These are phyloP conservation scores for Streptopelia turtur DNA, from an alignment of 2,797 vertebrate genomes.

Conservation along the genomic window DNA sequence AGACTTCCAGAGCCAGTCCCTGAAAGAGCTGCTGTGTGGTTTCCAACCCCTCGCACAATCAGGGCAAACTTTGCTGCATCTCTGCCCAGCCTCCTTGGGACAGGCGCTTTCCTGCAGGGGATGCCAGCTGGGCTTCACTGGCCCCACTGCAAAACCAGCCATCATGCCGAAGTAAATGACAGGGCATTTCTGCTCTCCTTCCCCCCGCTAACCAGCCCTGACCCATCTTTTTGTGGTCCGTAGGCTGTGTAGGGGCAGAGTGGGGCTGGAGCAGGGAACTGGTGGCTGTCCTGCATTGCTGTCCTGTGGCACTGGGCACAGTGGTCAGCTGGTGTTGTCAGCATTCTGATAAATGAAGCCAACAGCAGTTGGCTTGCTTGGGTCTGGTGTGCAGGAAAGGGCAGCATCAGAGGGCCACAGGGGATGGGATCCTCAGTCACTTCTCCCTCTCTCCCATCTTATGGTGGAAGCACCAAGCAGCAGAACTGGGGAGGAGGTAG, in stretches of 20 bases:
- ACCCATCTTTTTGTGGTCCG: accelerated
- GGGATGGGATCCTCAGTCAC: not conserved
- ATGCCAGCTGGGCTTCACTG: accelerated
- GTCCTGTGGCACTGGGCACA: not conserved
- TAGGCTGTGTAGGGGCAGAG: not conserved
- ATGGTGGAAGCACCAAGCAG: not conserved
- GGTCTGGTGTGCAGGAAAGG: not conserved
- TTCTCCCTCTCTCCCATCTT: not conserved
- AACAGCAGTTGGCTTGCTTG: not conserved
- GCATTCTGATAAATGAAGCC: not conserved
- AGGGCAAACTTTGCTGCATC: conserved; percentile 40
- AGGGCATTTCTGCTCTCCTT: not conserved
- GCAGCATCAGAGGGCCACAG: not conserved
- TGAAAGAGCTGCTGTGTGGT: conserved; percentile 62
- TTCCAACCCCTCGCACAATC: conserved; percentile 49
- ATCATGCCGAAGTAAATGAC: not conserved
- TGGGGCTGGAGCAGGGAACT: not conserved
- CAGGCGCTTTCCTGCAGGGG: not conserved
- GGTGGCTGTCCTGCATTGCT: not conserved
- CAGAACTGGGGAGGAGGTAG: not conserved
- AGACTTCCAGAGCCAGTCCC: conserved; percentile 41
- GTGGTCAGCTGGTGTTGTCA: not conserved
- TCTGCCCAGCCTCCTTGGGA: not conserved
- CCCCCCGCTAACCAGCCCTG: not conserved
- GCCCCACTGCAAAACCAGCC: not conserved